phyloP scores from a whole-genome alignment of 1,140 invertebrate genomes.

The Drosophila bocqueti region DNA sequence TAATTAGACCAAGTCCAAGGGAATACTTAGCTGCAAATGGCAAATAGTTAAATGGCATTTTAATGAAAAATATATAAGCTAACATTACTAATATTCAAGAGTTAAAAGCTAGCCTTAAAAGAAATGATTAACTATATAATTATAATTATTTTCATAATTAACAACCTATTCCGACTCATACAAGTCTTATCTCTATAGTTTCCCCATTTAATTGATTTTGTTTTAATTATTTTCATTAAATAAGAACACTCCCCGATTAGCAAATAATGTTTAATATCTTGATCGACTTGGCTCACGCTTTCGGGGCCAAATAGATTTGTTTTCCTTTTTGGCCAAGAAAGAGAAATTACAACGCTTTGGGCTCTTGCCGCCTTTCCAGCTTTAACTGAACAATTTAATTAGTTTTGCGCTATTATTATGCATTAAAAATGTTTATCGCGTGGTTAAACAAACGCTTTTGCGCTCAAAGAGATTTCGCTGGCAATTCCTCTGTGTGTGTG shows the following conservation, averaged over 20 bases:
- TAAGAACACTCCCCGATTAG: not conserved
- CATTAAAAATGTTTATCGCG: conserved; percentile 67
- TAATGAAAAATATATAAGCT: not conserved
- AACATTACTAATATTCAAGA: not conserved
- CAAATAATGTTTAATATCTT: conserved; percentile 10
- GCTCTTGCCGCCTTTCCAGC: conserved; percentile 9
- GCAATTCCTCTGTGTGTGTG: not conserved
- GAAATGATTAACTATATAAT: too few species aligned
- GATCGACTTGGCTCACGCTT: conserved; percentile 23
- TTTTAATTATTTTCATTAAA: conserved; percentile 17
- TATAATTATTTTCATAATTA: not conserved
- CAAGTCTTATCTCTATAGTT: not conserved
- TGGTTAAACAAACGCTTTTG: conserved; percentile 59
- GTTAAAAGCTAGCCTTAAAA: not conserved
- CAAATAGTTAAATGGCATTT: not conserved
- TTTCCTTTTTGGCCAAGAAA: conserved; percentile 29
- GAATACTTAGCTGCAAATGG: not conserved
- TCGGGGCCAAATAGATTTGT: conserved; percentile 30
- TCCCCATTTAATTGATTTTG: conserved; percentile 6
- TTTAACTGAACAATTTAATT: conserved; percentile 49
- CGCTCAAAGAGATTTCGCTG: conserved; percentile 45
- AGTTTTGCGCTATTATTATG: conserved; percentile 61
- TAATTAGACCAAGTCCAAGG: not conserved
- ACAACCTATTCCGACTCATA: not conserved
- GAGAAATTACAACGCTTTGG: conserved; percentile 13